These are phyloP conservation scores for Eulithis testata DNA, from an alignment of 2,888 invertebrate genomes.

Conservation along the genomic window DNA sequence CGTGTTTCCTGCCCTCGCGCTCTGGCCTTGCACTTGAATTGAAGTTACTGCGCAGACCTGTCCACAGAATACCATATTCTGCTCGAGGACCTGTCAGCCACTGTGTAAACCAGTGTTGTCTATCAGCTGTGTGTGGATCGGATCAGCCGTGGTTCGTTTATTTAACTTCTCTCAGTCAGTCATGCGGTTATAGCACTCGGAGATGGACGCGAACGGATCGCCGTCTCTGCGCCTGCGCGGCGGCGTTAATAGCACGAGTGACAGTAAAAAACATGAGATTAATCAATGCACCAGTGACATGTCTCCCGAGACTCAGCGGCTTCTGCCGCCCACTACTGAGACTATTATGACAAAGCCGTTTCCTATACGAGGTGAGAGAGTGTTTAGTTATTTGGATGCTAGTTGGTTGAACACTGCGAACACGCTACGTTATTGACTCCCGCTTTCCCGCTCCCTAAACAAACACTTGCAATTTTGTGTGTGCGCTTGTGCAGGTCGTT, in stretches of 20 bases:
- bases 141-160: slow-evolving; percentile 25
- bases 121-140: slow-evolving; percentile 47
- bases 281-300: slow-evolving; percentile 88
- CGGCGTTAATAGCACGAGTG: slow-evolving; percentile 66
- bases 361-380: slow-evolving; percentile 90
- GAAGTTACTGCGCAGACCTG: slow-evolving; percentile 42
- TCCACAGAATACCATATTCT: slow-evolving; percentile 19
- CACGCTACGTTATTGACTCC: slow-evolving; percentile 37
- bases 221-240: slow-evolving; percentile 80
- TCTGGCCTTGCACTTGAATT: slow-evolving; percentile 59
- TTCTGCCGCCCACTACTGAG: slow-evolving; percentile 91
- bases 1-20: slow-evolving; percentile 16
- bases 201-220: slow-evolving; percentile 77
- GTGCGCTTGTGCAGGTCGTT: slow-evolving; percentile 16
- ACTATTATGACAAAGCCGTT: slow-evolving; percentile 96
- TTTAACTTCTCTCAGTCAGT: slow-evolving; percentile 63
- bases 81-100: no score
- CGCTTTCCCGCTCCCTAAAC: slow-evolving; percentile 10
- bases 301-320: slow-evolving; percentile 87
- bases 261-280: slow-evolving; percentile 80
- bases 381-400: slow-evolving; percentile 7
- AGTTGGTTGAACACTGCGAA: slow-evolving; percentile 56
- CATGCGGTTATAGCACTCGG: slow-evolving; percentile 69
- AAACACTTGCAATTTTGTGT: slow-evolving; percentile 14
- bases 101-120: slow-evolving; percentile 28